Conservation (phyloP, 2,113 vertebrate genomes). For the Gymnarchus niloticus region DNA sequence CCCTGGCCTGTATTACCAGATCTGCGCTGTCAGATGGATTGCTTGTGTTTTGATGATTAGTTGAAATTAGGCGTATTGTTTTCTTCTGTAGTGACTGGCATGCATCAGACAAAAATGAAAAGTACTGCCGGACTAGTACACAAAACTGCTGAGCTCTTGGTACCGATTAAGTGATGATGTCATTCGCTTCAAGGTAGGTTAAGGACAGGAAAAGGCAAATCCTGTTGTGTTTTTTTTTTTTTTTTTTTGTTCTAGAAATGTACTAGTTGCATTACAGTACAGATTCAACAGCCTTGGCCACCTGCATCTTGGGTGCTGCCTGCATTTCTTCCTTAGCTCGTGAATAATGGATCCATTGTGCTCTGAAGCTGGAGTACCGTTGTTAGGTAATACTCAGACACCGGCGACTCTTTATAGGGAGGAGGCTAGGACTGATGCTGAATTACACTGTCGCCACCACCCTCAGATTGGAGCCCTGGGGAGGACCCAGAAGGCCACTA, state of each 20-base stretch:
- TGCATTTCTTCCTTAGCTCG: not conserved
- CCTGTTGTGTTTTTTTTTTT: too few relatives aligned
- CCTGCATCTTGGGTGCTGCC: not conserved
- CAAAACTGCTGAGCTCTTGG: not conserved
- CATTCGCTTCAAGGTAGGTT: not conserved
- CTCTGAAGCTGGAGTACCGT: not conserved
- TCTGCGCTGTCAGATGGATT: not conserved
- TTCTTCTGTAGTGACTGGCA: conserved; percentile 20
- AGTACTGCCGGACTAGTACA: conserved; percentile 18
- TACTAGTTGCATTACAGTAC: not conserved
- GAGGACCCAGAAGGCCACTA: not conserved
- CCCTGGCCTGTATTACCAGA: not conserved
- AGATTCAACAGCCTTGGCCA: not conserved
- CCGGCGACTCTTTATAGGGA: not conserved
- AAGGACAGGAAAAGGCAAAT: not conserved
- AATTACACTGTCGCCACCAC: not conserved
- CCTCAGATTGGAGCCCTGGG: not conserved
- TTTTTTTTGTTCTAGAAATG: not conserved
- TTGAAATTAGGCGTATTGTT: not conserved
- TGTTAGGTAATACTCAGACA: not conserved
- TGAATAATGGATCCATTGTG: conserved; percentile 6
- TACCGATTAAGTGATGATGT: conserved; percentile 40
- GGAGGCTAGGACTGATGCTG: not conserved
- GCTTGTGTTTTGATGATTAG: not conserved
- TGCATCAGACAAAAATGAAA: conserved; percentile 23